These are phyloP conservation scores for Creontiades dilutus DNA, from an alignment of 2,888 invertebrate species.

Conservation along the genomic window DNA sequence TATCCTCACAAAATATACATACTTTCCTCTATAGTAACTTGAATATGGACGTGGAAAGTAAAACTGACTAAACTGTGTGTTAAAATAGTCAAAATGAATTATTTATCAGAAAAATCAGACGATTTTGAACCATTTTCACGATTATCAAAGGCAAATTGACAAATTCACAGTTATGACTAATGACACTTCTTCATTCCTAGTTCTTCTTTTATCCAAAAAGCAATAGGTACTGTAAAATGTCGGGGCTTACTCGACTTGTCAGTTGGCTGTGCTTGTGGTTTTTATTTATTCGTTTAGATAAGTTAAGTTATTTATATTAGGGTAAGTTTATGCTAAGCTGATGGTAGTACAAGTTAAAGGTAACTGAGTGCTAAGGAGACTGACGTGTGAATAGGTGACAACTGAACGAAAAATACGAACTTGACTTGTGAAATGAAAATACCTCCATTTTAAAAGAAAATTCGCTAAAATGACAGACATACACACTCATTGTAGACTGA, in stretches of 20 bases:
- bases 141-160: not conserved
- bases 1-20: too few species aligned
- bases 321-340: not conserved
- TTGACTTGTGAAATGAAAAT: not conserved
- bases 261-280: not conserved
- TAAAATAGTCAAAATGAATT: too few species aligned
- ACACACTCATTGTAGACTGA: too few species aligned
- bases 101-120: too few species aligned
- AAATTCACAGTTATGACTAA: not conserved
- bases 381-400: not conserved
- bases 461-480: too few species aligned
- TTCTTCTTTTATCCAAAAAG: not conserved
- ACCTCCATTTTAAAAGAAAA: not conserved
- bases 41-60: too few species aligned
- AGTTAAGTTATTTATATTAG: not conserved
- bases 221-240: not conserved
- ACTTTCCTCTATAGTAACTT: too few species aligned
- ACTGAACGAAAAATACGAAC: not conserved
- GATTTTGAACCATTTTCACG: too few species aligned
- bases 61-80: too few species aligned
- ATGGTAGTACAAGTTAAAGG: not conserved
- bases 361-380: not conserved
- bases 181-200: too few species aligned
- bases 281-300: not conserved
- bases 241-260: not conserved